phyloP scores from a whole-genome alignment of 2,113 vertebrate genomes.

The Sprattus sprattus region DNA sequence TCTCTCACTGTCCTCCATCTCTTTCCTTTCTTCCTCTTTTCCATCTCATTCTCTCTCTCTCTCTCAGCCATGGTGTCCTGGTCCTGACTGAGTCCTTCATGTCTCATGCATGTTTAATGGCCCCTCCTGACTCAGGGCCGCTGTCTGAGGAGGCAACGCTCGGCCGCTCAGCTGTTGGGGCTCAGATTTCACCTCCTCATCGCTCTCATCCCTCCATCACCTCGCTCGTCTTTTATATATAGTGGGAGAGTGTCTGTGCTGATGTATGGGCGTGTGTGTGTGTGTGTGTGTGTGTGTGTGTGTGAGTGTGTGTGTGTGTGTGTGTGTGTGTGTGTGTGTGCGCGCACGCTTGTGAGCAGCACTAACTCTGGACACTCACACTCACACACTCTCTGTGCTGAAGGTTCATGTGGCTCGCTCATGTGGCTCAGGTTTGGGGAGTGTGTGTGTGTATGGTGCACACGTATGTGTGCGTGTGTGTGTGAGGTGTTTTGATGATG shows the following conservation, averaged over 20 bases:
- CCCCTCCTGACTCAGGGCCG: constrained; percentile 20
- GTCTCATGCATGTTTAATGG: constrained; percentile 30
- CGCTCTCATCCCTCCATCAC: constrained; percentile 39
- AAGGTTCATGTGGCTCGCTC: background rate
- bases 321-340: too few relatives aligned
- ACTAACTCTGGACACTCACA: background rate
- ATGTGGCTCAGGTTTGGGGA: background rate
- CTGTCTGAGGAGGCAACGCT: background rate
- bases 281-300: background rate
- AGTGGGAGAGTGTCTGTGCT: constrained; percentile 42
- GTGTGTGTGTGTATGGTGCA: background rate
- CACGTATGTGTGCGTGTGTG: background rate
- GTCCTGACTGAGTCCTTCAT: constrained; percentile 5
- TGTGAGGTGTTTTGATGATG: constrained; percentile 1
- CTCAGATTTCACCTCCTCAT: constrained; percentile 70
- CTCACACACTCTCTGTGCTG: background rate
- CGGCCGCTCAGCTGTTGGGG: constrained; percentile 28
- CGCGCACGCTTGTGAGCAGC: too few relatives aligned
- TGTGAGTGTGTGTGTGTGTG: too few relatives aligned
- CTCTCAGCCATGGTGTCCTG: background rate
- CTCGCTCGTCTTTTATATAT: constrained; percentile 65
- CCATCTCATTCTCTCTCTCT: background rate
- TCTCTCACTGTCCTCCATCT: background rate
- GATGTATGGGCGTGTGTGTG: background rate
- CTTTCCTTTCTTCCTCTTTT: background rate